Conservation (phyloP, 1,140 invertebrate genomes). For the Cotesia glomerata region DNA sequence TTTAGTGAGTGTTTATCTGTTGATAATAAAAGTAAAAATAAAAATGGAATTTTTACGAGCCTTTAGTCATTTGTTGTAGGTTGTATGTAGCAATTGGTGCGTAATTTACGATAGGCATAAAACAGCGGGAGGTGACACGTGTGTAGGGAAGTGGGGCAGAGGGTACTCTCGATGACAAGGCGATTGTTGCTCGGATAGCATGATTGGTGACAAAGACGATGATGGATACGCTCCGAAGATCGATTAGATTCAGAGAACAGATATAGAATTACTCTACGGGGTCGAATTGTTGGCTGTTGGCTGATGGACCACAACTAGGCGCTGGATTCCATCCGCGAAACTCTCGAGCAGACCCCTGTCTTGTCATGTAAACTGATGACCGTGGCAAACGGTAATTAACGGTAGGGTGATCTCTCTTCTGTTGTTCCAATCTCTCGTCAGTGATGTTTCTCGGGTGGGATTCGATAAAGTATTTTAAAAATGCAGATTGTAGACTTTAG, state of each 20-base stretch:
- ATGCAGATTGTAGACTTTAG: too few relatives aligned
- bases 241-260: conserved; percentile 8
- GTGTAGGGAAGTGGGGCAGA: neutral
- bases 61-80: too few relatives aligned
- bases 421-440: neutral
- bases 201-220: conserved; percentile 24
- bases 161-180: conserved; percentile 4
- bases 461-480: neutral
- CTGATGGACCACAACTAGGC: neutral
- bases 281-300: neutral
- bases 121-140: neutral
- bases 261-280: conserved; percentile 19
- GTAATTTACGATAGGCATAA: neutral
- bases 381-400: conserved; percentile 23
- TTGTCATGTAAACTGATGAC: neutral
- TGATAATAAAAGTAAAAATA: neutral
- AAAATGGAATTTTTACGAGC: neutral
- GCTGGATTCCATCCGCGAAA: conserved; percentile 19
- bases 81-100: neutral
- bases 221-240: conserved; percentile 8
- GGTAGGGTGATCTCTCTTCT: neutral
- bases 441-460: neutral
- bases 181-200: neutral
- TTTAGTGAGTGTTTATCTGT: neutral
- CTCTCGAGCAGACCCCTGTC: neutral